A percentile compares a stretch with the other conserved stretches of the same genome.
Evolutionary conservation across 2,797 vertebrate genomes (phyloP).

Genomic region (Poecilia picta): DNA sequence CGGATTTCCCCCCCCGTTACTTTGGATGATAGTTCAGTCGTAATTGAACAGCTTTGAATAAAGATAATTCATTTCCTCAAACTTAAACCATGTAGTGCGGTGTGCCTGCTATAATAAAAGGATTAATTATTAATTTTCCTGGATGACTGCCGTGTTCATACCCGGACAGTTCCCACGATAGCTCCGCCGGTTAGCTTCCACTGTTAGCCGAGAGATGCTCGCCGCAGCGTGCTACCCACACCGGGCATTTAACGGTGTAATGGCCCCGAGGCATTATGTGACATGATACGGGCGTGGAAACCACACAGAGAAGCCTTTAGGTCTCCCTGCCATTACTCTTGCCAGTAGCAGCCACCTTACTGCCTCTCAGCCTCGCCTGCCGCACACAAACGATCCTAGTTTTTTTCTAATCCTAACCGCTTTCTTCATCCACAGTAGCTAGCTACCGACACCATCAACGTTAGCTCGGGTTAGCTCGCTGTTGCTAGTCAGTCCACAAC

Average conservation of each 20-base stretch:
- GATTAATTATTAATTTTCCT: constrained; percentile 10
- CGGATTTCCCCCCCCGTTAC: background rate
- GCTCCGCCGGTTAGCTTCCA: constrained; percentile 57
- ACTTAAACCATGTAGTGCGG: no score
- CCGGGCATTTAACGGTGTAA: constrained; percentile 47
- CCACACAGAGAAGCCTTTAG: constrained; percentile 25
- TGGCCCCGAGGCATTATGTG: constrained; percentile 32
- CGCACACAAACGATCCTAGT: constrained; percentile 21
- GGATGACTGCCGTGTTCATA: constrained; percentile 14
- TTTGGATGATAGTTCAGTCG: background rate
- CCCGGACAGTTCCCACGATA: constrained; percentile 30
- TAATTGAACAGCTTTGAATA: background rate
- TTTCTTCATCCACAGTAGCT: constrained; percentile 73
- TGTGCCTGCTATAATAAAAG: background rate
- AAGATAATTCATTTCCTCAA: background rate
- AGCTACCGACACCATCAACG: constrained; percentile 51
- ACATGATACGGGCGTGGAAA: background rate
- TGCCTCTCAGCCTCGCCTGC: constrained; percentile 18
- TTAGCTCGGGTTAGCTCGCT: constrained; percentile 51
- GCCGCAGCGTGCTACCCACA: constrained; percentile 29
- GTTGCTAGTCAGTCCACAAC: constrained; percentile 27
- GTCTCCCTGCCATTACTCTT: background rate
- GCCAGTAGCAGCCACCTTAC: constrained; percentile 12
- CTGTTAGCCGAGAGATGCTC: constrained; percentile 30
- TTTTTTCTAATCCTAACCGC: constrained; percentile 30